phyloP scores from a whole-genome alignment of 2,888 invertebrate species.

The Criorhina ranunculi region DNA sequence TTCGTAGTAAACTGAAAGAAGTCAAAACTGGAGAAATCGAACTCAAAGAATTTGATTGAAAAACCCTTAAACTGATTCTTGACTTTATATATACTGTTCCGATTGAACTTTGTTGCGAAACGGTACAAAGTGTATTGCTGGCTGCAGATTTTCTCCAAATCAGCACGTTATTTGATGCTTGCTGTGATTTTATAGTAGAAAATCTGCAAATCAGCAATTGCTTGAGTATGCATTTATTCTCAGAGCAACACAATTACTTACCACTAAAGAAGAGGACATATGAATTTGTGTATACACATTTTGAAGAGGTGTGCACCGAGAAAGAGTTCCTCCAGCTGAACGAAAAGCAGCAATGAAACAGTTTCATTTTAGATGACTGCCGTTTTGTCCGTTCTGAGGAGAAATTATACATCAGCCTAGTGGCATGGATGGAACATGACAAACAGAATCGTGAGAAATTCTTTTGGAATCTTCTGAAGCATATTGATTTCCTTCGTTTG shows the following conservation, averaged over 20 bases:
- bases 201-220: constrained; percentile 19
- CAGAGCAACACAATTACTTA: constrained; percentile 21
- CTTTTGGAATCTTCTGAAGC: constrained; percentile 1
- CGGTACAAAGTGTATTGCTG: background rate
- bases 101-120: constrained; percentile 12
- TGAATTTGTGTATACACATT: background rate
- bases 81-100: too few species aligned
- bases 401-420: too few species aligned
- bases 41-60: too few species aligned
- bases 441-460: too few species aligned
- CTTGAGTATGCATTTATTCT: background rate
- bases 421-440: too few species aligned
- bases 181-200: constrained; percentile 18
- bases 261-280: background rate
- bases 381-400: too few species aligned
- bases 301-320: too few species aligned
- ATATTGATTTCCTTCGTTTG: constrained; percentile 3
- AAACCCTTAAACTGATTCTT: too few species aligned
- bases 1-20: constrained; percentile 18
- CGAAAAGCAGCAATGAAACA: too few species aligned
- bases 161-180: background rate
- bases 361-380: too few species aligned
- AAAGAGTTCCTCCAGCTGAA: too few species aligned
- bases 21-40: too few species aligned
- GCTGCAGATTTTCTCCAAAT: constrained; percentile 27